phyloP scores from a whole-genome alignment of 2,797 vertebrate genomes.

The Diglossa cyanea region DNA sequence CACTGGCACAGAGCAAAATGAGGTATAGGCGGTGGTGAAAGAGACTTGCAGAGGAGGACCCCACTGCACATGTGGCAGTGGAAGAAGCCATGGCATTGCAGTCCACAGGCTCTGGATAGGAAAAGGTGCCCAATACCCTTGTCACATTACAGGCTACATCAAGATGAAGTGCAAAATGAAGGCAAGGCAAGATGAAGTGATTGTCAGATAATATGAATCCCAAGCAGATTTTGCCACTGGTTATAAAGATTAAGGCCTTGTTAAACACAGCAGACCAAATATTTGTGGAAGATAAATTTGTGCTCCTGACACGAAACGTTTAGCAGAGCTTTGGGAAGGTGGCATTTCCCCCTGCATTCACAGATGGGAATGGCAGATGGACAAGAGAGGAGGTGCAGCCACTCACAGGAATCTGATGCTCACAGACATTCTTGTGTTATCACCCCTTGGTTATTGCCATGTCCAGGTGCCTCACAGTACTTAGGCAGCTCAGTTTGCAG shows the following conservation, averaged over 20 bases:
- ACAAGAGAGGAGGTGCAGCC: not conserved
- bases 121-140: not conserved
- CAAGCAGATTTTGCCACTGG: not conserved
- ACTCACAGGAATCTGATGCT: not conserved
- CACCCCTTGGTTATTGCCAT: not conserved
- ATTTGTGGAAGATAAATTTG: not conserved
- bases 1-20: not conserved
- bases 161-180: not conserved
- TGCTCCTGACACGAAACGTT: rapidly evolving
- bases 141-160: not conserved
- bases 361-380: not conserved
- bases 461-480: not conserved
- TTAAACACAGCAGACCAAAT: not conserved
- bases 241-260: not conserved
- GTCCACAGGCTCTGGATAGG: not conserved
- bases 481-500: not conserved
- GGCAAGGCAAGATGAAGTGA: not conserved
- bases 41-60: not conserved
- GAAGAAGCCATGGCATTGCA: not conserved
- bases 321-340: not conserved
- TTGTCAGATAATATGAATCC: not conserved
- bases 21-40: not conserved
- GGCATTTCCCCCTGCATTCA: not conserved
- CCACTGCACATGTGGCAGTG: not conserved
- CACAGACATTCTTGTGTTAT: rapidly evolving